Conservation (phyloP, 2,113 vertebrate genomes). For the Alligator sinensis region DNA sequence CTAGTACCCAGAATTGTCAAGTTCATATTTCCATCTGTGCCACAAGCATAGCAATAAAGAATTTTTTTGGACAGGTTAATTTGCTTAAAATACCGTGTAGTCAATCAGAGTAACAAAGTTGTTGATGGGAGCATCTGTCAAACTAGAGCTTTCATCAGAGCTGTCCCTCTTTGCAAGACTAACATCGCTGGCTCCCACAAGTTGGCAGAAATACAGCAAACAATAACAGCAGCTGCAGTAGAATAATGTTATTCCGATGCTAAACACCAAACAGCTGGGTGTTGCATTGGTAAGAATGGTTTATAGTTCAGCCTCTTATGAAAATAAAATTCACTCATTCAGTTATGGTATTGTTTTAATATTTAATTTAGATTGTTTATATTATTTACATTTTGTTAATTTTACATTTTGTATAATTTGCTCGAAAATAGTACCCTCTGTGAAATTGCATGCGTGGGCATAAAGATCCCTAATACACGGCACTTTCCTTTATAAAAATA, state of each 20-base stretch:
- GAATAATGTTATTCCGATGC: slow-evolving; percentile 48
- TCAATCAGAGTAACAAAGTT: slow-evolving; percentile 76
- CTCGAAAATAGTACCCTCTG: slow-evolving; percentile 59
- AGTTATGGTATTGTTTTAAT: slow-evolving; percentile 62
- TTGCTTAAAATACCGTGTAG: slow-evolving; percentile 79
- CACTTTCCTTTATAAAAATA: slow-evolving; percentile 56
- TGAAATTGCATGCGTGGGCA: slow-evolving; percentile 57
- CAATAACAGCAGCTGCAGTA: slow-evolving; percentile 70
- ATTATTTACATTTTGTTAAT: slow-evolving; percentile 73
- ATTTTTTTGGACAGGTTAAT: slow-evolving; percentile 79
- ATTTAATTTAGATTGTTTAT: slow-evolving; percentile 65
- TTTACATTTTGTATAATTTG: slow-evolving; percentile 74
- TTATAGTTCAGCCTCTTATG: slow-evolving; percentile 49
- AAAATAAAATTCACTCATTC: slow-evolving; percentile 62
- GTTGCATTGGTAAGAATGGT: slow-evolving; percentile 40
- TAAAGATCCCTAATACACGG: slow-evolving; percentile 57
- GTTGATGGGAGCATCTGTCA: slow-evolving; percentile 77
- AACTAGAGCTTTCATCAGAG: slow-evolving; percentile 52
- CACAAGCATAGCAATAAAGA: slow-evolving; percentile 68
- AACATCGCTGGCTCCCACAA: slow-evolving; percentile 52
- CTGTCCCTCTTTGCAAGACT: slow-evolving; percentile 54
- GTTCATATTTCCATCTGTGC: slow-evolving; percentile 79
- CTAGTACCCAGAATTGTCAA: slow-evolving; percentile 70
- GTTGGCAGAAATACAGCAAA: slow-evolving; percentile 64
- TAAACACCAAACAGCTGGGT: slow-evolving; percentile 68